A percentile compares a stretch with the other conserved stretches of the same genome.
Evolutionary conservation across 2,797 vertebrate species (phyloP).

Genomic region (Rhynchotus rufescens): DNA sequence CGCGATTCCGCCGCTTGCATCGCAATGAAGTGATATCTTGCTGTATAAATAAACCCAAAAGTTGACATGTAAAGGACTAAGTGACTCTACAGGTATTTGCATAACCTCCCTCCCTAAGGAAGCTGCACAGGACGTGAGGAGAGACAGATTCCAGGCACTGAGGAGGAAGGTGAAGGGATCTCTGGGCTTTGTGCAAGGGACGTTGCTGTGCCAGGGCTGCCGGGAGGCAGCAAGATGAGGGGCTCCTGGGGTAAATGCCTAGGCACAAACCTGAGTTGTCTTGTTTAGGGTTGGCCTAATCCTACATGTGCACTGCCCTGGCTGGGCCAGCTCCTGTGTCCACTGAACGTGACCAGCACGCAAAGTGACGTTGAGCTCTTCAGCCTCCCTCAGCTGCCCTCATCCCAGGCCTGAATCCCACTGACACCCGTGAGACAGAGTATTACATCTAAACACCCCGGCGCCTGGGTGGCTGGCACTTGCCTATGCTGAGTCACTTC

Average conservation of each 20-base stretch:
- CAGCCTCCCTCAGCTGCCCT: not conserved
- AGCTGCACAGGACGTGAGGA: not conserved
- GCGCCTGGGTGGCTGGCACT: not conserved
- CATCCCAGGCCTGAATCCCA: not conserved
- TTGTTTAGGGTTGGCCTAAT: not conserved
- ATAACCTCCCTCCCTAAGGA: not conserved
- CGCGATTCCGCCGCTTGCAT: constrained; percentile 27
- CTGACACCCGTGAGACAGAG: not conserved
- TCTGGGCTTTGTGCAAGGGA: not conserved
- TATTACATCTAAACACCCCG: not conserved
- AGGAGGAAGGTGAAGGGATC: not conserved
- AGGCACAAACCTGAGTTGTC: not conserved
- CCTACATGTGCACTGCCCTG: not conserved
- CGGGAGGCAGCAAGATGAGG: not conserved
- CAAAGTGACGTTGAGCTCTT: not conserved
- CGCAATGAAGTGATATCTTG: not conserved
- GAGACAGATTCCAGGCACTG: not conserved
- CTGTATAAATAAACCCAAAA: constrained; percentile 30
- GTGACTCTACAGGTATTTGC: not conserved
- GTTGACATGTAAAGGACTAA: not conserved
- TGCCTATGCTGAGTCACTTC: not conserved
- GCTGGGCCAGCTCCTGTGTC: not conserved
- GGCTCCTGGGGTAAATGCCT: not conserved
- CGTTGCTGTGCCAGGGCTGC: not conserved
- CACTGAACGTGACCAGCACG: not conserved